Evolutionary conservation across 2,888 invertebrate genomes (phyloP).

Genomic region (Invenusta paracnida): DNA sequence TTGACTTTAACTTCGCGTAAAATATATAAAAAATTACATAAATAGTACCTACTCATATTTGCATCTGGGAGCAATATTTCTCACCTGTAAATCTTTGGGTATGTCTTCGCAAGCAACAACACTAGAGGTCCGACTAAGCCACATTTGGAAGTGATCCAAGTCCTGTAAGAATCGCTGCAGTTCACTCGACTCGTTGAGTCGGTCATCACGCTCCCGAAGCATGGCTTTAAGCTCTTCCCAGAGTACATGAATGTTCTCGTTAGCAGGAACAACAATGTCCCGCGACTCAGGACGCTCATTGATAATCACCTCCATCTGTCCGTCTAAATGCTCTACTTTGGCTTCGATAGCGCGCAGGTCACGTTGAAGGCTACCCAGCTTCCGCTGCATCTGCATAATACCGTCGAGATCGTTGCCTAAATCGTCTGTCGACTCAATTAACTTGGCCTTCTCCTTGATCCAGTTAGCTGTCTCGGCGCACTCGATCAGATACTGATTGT

Average conservation of each 20-base stretch:
- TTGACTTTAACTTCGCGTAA: too few relatives aligned
- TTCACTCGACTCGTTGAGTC: slow-evolving; percentile 96
- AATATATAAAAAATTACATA: too few relatives aligned
- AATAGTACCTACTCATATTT: too few relatives aligned
- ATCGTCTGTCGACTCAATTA: slow-evolving; percentile 87
- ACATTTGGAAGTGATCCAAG: slow-evolving; percentile 96
- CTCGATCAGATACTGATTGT: slow-evolving; percentile 96
- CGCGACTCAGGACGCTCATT: not conserved
- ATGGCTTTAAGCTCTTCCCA: slow-evolving; percentile 43
- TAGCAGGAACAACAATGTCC: slow-evolving; percentile 33
- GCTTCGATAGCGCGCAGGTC: slow-evolving; percentile 93
- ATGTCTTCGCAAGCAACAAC: slow-evolving; percentile 65
- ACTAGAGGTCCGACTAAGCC: slow-evolving; percentile 98
- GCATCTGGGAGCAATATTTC: too few relatives aligned
- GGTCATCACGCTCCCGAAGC: slow-evolving; percentile 92
- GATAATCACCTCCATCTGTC: slow-evolving; percentile 33
- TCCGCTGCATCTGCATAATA: slow-evolving; percentile 74
- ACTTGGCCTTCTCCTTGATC: slow-evolving; percentile 95
- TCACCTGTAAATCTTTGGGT: slow-evolving; percentile 62
- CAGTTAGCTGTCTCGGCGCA: slow-evolving; percentile 88
- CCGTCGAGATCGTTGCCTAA: slow-evolving; percentile 85
- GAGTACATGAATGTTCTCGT: slow-evolving; percentile 40
- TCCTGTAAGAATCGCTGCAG: slow-evolving; percentile 79
- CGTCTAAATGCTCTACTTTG: slow-evolving; percentile 62
- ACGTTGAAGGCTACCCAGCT: slow-evolving; percentile 90